Evolutionary conservation across 2,113 vertebrate genomes (phyloP).

Genomic region (Chunga burmeisteri): DNA sequence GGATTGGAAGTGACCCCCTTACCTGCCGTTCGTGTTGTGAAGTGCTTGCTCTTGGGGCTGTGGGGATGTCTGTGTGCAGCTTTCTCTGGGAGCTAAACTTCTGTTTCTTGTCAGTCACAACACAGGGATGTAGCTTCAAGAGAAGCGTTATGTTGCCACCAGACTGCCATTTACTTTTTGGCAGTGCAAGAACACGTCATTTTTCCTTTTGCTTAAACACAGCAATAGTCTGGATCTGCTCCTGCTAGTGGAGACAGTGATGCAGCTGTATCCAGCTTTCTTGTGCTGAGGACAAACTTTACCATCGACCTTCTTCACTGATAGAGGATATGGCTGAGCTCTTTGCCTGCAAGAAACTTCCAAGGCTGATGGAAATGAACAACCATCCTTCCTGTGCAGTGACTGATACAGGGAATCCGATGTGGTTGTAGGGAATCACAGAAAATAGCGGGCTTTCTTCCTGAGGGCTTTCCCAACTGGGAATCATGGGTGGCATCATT

Average conservation of each 20-base stretch:
- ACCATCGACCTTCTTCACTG: neutral
- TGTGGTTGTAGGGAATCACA: neutral
- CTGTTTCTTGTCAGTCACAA: constrained; percentile 10
- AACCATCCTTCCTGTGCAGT: neutral
- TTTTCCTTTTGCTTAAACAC: constrained; percentile 1
- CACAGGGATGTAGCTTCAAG: neutral
- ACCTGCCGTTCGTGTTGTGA: fast-evolving
- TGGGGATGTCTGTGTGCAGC: neutral
- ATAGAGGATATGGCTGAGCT: neutral
- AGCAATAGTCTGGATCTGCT: neutral
- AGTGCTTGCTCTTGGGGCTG: neutral
- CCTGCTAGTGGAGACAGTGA: neutral
- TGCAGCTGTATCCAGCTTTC: neutral
- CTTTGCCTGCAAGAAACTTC: neutral
- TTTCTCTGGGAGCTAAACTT: constrained; percentile 4
- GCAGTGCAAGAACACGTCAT: neutral
- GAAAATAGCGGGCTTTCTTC: neutral
- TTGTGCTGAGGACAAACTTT: neutral
- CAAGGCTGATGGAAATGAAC: neutral
- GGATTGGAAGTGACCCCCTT: neutral
- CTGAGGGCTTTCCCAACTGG: neutral
- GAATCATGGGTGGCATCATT: neutral
- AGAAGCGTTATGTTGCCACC: constrained; percentile 12
- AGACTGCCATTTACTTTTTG: constrained; percentile 26
- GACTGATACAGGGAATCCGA: neutral